Conservation (phyloP, 37 sponge, comb jelly and placozoan genomes). For the Hexactinellida sp. region DNA sequence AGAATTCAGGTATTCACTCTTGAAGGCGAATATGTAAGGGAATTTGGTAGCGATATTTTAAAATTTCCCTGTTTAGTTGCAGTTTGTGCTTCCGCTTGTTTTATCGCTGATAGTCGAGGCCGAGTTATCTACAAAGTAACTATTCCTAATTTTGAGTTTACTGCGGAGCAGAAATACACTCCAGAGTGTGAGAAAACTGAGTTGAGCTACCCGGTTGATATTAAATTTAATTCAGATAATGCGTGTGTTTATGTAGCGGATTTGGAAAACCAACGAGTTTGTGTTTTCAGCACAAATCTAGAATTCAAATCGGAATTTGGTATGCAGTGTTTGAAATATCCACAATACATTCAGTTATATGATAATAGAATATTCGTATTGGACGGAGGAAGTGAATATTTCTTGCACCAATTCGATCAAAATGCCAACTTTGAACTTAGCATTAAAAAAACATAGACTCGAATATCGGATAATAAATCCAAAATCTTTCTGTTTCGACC, state of each 20-base stretch:
- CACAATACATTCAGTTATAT: background rate
- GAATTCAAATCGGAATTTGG: background rate
- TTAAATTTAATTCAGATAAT: background rate
- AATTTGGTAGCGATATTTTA: background rate
- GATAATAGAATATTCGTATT: background rate
- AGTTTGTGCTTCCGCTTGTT: background rate
- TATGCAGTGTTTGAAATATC: background rate
- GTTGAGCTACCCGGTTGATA: background rate
- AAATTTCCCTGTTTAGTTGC: background rate
- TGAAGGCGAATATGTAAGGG: background rate
- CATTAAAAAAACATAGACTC: too few relatives aligned
- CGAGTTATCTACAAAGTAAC: background rate
- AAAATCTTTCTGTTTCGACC: background rate
- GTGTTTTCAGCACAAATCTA: background rate
- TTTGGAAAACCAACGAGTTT: background rate
- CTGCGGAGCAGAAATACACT: background rate
- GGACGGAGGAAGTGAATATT: background rate
- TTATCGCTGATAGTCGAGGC: background rate
- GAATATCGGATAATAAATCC: background rate
- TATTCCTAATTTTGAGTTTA: background rate
- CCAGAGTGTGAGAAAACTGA: background rate
- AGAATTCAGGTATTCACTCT: background rate
- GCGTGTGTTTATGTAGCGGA: background rate
- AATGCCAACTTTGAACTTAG: background rate
- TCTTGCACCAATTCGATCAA: background rate